Evolutionary conservation across 2,113 vertebrate species (phyloP), one percentile per base, ranked within the genome.

Genomic region (Romanogobio albipinnatus): DNA sequence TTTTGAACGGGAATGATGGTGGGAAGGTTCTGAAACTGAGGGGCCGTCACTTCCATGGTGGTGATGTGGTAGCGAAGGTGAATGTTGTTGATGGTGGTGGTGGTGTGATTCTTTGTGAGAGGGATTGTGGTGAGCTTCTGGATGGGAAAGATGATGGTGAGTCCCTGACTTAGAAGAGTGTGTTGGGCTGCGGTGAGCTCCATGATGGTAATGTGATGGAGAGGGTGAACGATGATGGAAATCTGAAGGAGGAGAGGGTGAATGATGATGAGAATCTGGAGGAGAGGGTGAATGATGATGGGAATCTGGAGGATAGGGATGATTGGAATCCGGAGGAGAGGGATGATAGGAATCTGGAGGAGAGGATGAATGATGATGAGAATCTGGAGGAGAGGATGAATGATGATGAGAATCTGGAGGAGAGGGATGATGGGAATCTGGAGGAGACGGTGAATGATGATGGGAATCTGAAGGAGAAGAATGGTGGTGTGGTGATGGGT

Each of bases 131-230:
- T 29, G 78, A 58, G 58, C n/a, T 14, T 64, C 39, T 15, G 79
- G 4, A 53, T 56, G 17, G 53, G 53, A 22, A 56, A 22, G 17
- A 9, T 83, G 51, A 74, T 73, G 66, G 29, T 61, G 82, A 45
- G 76, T 49, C 5, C 3, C 45, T 47, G 71, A 49, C 13, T 75
- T 49, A 47, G 45, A 26, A 49, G 45, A 75, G 15, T 29, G 36
- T n/a, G 45, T 53, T 15, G 9, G 56, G 51, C 29, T 82, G 66
- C 71, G 75, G 14, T 85, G 58, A 51, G 19, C 26, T 19, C 45
- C 43, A 78, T 82, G 83, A 49, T 62, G 58, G 78, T 82, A 29
- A 19, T 76, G 84, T 19, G 68, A 59, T 45, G 82, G 49, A 22
- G 56, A 68, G 2, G 71, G 59, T 22, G 81, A 53, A 58, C 51